phyloP scores from a whole-genome alignment of 2,113 vertebrate species.

The Lophochroa leadbeateri region DNA sequence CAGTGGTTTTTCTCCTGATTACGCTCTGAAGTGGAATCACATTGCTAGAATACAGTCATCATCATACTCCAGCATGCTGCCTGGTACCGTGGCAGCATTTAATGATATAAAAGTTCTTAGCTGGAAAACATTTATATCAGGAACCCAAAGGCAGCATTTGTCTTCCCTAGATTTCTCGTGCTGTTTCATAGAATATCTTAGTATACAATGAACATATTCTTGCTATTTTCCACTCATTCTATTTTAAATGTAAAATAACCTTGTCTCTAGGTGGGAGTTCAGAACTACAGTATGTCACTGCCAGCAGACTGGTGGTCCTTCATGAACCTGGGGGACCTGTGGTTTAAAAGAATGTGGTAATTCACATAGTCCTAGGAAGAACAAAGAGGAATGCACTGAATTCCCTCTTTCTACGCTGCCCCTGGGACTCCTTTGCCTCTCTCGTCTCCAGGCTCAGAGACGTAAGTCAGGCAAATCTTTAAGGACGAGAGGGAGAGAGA shows the following conservation, averaged over 20 bases:
- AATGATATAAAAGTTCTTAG: neutral
- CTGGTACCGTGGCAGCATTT: neutral
- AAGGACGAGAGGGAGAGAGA: neutral
- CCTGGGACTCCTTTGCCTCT: neutral
- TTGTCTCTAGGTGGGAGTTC: neutral
- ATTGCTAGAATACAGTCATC: neutral
- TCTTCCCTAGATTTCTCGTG: neutral
- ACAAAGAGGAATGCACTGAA: neutral
- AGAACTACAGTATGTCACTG: neutral
- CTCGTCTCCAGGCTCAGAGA: neutral
- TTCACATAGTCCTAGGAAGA: neutral
- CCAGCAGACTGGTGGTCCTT: neutral
- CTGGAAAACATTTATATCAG: neutral
- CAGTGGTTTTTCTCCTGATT: neutral
- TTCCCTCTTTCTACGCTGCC: neutral
- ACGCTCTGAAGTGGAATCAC: neutral
- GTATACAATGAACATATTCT: neutral
- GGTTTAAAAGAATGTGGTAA: neutral
- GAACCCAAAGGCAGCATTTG: neutral
- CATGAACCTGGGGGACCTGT: neutral
- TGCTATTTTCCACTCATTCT: neutral
- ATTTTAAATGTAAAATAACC: neutral
- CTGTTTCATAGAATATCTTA: neutral
- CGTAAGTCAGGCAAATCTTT: neutral
- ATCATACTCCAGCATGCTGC: neutral